A percentile compares a stretch with the other conserved stretches of the same genome.
Evolutionary conservation across 1,140 invertebrate genomes (phyloP).

Genomic region (Agrilus planipennis): DNA sequence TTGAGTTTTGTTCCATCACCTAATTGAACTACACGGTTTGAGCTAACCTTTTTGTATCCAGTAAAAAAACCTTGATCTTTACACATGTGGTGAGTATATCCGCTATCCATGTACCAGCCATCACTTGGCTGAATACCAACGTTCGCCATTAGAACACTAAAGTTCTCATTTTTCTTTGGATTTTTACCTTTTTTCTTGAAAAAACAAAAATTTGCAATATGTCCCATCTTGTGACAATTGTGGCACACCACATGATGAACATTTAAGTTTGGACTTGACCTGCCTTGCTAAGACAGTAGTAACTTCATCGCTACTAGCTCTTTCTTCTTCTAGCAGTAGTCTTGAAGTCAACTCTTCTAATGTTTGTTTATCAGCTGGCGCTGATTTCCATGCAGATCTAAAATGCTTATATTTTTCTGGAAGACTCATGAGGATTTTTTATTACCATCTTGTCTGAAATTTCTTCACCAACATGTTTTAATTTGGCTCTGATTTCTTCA

Average conservation of each 20-base stretch:
- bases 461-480: slow-evolving; percentile 20
- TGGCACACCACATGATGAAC: slow-evolving; percentile 1
- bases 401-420: slow-evolving; percentile 26
- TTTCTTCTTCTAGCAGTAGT: slow-evolving; percentile 20
- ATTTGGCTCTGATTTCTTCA: slow-evolving; percentile 21
- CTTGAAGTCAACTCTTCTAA: slow-evolving; percentile 22
- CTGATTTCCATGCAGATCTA: slow-evolving; percentile 30
- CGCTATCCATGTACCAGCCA: slow-evolving; percentile 5
- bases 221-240: slow-evolving; percentile 7
- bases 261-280: background rate
- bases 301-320: background rate
- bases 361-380: slow-evolving; percentile 16
- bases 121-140: no score
- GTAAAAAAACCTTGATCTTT: slow-evolving; percentile 1
- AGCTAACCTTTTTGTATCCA: background rate
- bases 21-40: background rate
- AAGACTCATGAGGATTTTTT: slow-evolving; percentile 27
- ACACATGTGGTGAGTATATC: slow-evolving; percentile 7
- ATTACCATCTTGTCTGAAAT: slow-evolving; percentile 24
- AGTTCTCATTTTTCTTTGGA: background rate
- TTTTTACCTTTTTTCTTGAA: slow-evolving; percentile 7
- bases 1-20: background rate
- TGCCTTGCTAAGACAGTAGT: slow-evolving; percentile 4
- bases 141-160: background rate
- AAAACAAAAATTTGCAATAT: slow-evolving; percentile 5